Evolutionary conservation across 92 coral and sea anemone genomes (phyloP).

Genomic region (Parazoanthus darwini): DNA sequence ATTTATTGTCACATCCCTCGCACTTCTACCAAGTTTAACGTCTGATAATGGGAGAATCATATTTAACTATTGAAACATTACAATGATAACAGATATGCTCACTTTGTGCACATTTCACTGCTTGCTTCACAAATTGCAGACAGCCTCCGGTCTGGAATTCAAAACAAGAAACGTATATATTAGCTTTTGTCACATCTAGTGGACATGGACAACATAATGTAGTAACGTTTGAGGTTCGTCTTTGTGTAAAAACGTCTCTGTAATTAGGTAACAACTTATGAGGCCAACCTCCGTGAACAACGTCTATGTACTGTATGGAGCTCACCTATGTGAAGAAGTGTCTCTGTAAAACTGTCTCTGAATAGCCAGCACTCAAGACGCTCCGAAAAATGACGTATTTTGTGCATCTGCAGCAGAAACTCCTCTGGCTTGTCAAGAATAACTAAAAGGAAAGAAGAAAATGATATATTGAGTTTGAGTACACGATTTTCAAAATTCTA

Average conservation of each 20-base stretch:
- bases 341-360: slow-evolving; percentile 85
- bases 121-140: slow-evolving; percentile 87
- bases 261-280: no score
- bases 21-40: no score
- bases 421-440: slow-evolving; percentile 98
- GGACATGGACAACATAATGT: no score
- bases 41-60: no score
- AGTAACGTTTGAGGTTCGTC: no score
- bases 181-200: neutral
- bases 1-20: no score
- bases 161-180: neutral
- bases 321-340: slow-evolving; percentile 78
- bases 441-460: slow-evolving; percentile 42
- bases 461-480: neutral
- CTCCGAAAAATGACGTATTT: slow-evolving; percentile 95
- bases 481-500: no score
- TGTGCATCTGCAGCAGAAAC: slow-evolving; percentile 80
- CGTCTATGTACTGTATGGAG: no score
- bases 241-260: no score
- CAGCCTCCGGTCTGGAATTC: slow-evolving; percentile 77
- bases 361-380: slow-evolving; percentile 95
- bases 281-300: no score
- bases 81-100: slow-evolving; percentile 40
- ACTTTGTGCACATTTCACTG: slow-evolving; percentile 76
- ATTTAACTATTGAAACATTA: no score